phyloP scores from a whole-genome alignment of 2,888 invertebrate species.

The Hololepta plana region DNA sequence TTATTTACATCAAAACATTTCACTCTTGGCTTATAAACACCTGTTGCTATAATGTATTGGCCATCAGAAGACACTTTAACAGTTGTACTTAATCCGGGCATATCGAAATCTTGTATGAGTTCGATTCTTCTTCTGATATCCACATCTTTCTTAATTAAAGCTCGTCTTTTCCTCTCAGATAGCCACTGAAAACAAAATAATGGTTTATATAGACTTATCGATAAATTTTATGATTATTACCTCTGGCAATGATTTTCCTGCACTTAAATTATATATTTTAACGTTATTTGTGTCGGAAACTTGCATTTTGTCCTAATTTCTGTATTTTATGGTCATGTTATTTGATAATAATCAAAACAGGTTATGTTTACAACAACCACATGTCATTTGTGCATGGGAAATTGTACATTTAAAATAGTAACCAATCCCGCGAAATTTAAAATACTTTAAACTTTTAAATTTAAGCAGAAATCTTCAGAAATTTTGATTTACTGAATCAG shows the following conservation, averaged over 20 bases:
- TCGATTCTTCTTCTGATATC: conserved; percentile 83
- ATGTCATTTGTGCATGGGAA: too few species aligned
- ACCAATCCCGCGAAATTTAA: too few species aligned
- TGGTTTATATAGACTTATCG: conserved; percentile 4
- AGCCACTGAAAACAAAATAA: conserved; percentile 70
- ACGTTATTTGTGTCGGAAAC: conserved; percentile 87
- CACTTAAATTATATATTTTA: conserved; percentile 94
- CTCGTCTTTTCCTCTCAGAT: conserved; percentile 64
- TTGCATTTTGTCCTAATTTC: conserved; percentile 69
- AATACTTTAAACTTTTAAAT: too few species aligned
- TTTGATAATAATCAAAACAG: too few species aligned
- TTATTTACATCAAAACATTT: conserved; percentile 94
- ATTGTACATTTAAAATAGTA: too few species aligned
- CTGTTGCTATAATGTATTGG: conserved; percentile 80
- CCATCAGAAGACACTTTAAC: conserved; percentile 78
- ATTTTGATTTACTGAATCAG: too few species aligned
- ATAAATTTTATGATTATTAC: conserved; percentile 29
- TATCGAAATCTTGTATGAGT: conserved; percentile 97
- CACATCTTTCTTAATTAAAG: conserved; percentile 71
- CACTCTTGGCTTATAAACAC: conserved; percentile 90
- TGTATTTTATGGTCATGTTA: too few species aligned
- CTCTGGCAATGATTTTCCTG: conserved; percentile 92
- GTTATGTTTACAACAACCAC: too few species aligned
- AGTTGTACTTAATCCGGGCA: conserved; percentile 85
- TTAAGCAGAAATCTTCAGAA: too few species aligned